A percentile compares a stretch with the other conserved stretches of the same genome.
phyloP scores from a whole-genome alignment of 2,113 vertebrate genomes.

The Cheilinus undulatus region DNA sequence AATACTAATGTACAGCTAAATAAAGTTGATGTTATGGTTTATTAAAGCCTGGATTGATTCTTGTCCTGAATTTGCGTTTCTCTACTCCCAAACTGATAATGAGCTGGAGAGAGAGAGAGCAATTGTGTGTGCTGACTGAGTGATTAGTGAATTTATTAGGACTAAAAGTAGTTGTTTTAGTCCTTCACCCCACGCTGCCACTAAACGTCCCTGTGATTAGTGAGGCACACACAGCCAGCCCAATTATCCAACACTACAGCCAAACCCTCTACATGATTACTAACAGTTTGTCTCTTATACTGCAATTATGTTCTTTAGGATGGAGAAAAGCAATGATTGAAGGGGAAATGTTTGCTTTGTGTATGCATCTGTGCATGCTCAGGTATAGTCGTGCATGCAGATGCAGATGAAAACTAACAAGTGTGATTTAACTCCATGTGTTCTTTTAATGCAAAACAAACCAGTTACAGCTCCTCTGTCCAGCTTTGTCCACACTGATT shows the following conservation, averaged over 20 bases:
- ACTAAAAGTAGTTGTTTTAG: constrained; percentile 83
- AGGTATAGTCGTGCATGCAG: constrained; percentile 3
- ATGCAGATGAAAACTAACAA: constrained; percentile 1
- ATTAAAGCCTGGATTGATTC: not conserved
- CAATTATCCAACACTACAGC: constrained; percentile 83
- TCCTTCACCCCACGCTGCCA: constrained; percentile 78
- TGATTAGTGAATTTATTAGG: constrained; percentile 66
- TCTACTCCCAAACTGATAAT: constrained; percentile 31
- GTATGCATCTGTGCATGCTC: constrained; percentile 9
- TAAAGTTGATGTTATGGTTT: not conserved
- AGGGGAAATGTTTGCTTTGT: constrained; percentile 68
- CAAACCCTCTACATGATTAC: constrained; percentile 82
- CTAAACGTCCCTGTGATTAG: constrained; percentile 85
- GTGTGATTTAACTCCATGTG: not conserved
- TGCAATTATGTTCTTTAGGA: constrained; percentile 85
- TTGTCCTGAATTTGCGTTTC: not conserved
- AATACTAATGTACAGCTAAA: not conserved
- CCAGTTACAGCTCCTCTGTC: not conserved
- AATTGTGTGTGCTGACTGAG: constrained; percentile 31
- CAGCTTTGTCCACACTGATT: not conserved
- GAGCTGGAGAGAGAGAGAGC: constrained; percentile 14
- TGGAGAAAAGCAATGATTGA: constrained; percentile 82
- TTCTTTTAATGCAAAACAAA: constrained; percentile 6
- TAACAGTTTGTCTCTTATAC: constrained; percentile 84
- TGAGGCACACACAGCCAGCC: constrained; percentile 80